Evolutionary conservation across 2,113 vertebrate species (phyloP), one percentile per base, ranked within the genome.

Genomic region (Prolemur simus): DNA sequence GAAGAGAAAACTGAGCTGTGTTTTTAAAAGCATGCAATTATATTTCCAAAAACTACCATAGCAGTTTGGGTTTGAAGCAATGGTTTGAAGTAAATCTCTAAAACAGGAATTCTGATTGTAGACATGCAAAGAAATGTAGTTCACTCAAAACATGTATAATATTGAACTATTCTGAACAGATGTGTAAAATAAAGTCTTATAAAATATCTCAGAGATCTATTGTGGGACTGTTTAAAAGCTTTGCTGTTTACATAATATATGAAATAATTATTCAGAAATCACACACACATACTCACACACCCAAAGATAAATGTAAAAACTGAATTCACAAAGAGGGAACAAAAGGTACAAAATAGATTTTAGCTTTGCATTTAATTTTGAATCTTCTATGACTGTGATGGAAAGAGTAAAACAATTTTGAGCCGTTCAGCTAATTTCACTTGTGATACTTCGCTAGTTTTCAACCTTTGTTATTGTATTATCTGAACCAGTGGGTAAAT

Each of bases 401-500:
- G 68, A 93, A 86, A 89, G 78, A 87, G 52, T 81, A 77, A 96
- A 97, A 90, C 88, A 85, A 25, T 97, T 81, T 96, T 95, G 29
- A 93, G 39, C 89, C 96, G 91, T 97, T 92, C 83, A 77, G 21
- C 47, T 84, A 20, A 66, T 92, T 98, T 97, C 77, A 88, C 95
- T 95, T 89, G 47, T 95, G 63, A 60, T 15, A 49, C 91, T 94
- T 95, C 10, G 21, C 92, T 96, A 83, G 87, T 56, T 96, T 97
- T 96, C 98, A 97, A 54, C 52, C 88, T 97, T 96, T 85, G 92
- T 97, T 96, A 34, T 56, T 90, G 90, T 96, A 34, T 56, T 89
- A 83, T 96, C 89, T 88, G 81, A 91, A 91, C 93, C 91, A 54
- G 92, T 89, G 93, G 94, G 94, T 96, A 69, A 69, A 52, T 88